Conservation (phyloP, 1,140 invertebrate genomes). For the Planococcus citri region DNA sequence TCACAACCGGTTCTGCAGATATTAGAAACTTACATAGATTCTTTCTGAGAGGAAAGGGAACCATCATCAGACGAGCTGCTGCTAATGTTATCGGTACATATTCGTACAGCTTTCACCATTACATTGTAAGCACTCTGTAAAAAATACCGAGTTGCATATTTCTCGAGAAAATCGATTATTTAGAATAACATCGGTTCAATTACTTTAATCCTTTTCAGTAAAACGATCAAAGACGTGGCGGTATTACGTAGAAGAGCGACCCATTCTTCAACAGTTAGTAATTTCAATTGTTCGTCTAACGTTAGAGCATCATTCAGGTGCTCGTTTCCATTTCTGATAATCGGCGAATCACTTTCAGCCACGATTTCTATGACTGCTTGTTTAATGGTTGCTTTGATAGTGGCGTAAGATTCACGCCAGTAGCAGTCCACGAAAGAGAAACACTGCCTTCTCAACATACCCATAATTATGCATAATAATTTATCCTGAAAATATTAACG, state of each 20-base stretch:
- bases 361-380: slow-evolving; percentile 72
- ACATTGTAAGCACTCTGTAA: slow-evolving; percentile 54
- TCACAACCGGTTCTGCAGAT: too few relatives aligned
- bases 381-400: slow-evolving; percentile 77
- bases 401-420: slow-evolving; percentile 76
- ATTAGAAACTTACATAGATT: not conserved
- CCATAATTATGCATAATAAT: slow-evolving; percentile 75
- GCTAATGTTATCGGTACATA: not conserved
- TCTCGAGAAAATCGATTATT: too few relatives aligned
- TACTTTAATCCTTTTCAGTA: slow-evolving; percentile 51
- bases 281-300: slow-evolving; percentile 40
- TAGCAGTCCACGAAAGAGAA: slow-evolving; percentile 80
- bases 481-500: slow-evolving; percentile 51
- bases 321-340: slow-evolving; percentile 23
- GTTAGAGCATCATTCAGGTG: slow-evolving; percentile 38
- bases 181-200: too few relatives aligned
- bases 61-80: not conserved
- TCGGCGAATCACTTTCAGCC: slow-evolving; percentile 45
- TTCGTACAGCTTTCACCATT: slow-evolving; percentile 48
- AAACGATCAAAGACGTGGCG: slow-evolving; percentile 42
- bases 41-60: not conserved
- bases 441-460: slow-evolving; percentile 70
- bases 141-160: not conserved
- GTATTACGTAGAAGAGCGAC: slow-evolving; percentile 61
- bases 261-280: slow-evolving; percentile 61